Base-by-base conservation (phyloP, 2,888 invertebrate species). In the Pinctada fucata region DNA sequence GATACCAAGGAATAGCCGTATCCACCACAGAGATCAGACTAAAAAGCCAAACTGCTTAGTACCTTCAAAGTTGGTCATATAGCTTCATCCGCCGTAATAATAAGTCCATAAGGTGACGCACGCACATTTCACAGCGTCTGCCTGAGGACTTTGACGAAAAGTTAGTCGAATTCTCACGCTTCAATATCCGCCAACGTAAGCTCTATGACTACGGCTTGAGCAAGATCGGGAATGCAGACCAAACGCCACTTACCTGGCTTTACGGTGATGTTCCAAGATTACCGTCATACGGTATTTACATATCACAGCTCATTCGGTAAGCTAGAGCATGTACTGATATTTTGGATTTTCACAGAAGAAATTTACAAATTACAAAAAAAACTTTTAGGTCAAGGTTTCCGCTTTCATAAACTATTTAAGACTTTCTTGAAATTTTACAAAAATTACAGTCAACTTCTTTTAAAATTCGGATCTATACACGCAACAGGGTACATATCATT, bases 181-280 rank as follows among this genome's bases (percentile, higher is more conserved):
- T 52, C 51, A 67, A 70, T 13, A 79, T 74, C 16, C 66, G 67
- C 16, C 2, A 52, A 4, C 5, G 79, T 3, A 47, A 75, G 16
- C 58, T 13, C 47, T n/a, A 78, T 31, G 31, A 75, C 64, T 75
- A 69, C n/a, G 48, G 64, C 68, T 52, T 69, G 3, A 52, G 49
- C 58, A 67, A 75, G n/a, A 81, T 77, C n/a, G 76, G 73, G 3
- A 81, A 81, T 73, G 81, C 73, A 10, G 79, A 81, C 66, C 81
- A 79, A 65, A 81, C 79, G 4, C 76, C 81, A 10, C 69, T 81
- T 1, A 79, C 81, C 0, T n/a, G n/a, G n/a, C n/a, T n/a, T n/a
- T n/a, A n/a, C n/a, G n/a, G n/a, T n/a, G n/a, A n/a, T n/a, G n/a
- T n/a, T n/a, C n/a, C n/a, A n/a, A n/a, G n/a, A n/a, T n/a, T n/a